Percentiles rank a stretch among this genome's conserved stretches.
Evolutionary conservation across 2,113 vertebrate species (phyloP).

Genomic region (Amblyornis subalaris): DNA sequence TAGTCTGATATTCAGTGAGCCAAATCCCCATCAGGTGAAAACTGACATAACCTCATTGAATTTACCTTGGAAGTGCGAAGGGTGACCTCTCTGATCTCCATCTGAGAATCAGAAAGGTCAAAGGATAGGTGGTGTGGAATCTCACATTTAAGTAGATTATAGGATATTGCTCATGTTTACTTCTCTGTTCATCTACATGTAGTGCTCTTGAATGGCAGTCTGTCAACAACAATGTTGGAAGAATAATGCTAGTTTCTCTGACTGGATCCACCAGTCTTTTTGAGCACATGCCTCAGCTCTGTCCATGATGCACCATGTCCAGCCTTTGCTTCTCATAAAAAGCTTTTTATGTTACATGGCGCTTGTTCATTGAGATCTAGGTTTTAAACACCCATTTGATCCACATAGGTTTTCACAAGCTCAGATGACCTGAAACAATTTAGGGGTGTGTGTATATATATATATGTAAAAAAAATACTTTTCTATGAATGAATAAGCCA

Average conservation of each 20-base stretch:
- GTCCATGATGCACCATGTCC: not conserved
- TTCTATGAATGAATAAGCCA: not conserved
- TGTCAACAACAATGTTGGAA: not conserved
- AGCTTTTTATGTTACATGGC: not conserved
- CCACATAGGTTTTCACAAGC: not conserved
- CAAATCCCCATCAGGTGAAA: slow-evolving; percentile 15
- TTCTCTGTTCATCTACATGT: not conserved
- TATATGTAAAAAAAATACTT: not conserved
- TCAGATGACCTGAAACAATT: not conserved
- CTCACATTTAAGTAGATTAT: not conserved
- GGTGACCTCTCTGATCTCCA: not conserved
- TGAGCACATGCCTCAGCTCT: not conserved
- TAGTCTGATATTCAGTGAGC: not conserved
- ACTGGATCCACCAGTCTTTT: not conserved
- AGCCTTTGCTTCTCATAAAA: not conserved
- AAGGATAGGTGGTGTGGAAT: not conserved
- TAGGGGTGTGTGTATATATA: not conserved
- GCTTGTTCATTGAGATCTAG: not conserved
- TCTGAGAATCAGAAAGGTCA: not conserved
- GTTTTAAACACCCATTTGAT: not conserved
- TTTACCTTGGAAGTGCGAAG: not conserved
- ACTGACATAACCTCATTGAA: not conserved
- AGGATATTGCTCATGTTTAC: not conserved
- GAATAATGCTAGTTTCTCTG: not conserved
- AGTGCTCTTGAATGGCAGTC: not conserved